These are phyloP conservation scores for Pherbina coryleti DNA, from an alignment of 2,888 invertebrate species.

Conservation along the genomic window DNA sequence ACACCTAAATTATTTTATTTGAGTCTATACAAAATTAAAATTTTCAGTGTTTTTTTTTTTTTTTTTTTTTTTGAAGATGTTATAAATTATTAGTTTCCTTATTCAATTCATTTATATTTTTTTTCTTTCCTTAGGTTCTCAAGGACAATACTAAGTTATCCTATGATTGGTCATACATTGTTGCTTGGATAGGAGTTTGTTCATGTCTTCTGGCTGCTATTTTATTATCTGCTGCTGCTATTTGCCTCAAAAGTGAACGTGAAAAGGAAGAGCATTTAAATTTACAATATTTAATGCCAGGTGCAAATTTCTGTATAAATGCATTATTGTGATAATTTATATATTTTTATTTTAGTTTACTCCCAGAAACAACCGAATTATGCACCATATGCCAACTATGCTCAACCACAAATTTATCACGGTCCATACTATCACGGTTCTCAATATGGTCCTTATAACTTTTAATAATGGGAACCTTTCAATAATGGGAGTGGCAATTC, in stretches of 20 bases:
- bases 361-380: slow-evolving; percentile 92
- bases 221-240: slow-evolving; percentile 92
- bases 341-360: slow-evolving; percentile 77
- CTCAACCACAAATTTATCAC: slow-evolving; percentile 84
- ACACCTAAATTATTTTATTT: no score
- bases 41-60: no score
- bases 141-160: slow-evolving; percentile 86
- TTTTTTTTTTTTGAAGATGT: no score
- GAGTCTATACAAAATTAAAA: no score
- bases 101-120: no score
- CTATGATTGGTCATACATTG: slow-evolving; percentile 98
- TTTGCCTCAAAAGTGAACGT: slow-evolving; percentile 93
- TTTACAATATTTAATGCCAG: slow-evolving; percentile 98
- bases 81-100: no score
- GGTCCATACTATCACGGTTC: slow-evolving; percentile 92
- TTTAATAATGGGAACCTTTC: slow-evolving; percentile 72
- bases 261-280: slow-evolving; percentile 96
- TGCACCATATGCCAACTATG: slow-evolving; percentile 87
- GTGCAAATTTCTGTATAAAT: slow-evolving; percentile 68
- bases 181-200: slow-evolving; percentile 96
- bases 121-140: slow-evolving; percentile 79
- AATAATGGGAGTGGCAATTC: no score
- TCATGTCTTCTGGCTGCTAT: slow-evolving; percentile 92
- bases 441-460: slow-evolving; percentile 94
- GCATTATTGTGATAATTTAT: neutral